These are phyloP conservation scores for Tragelaphus buxtoni DNA, from an alignment of 2,113 vertebrate species.

Conservation along the genomic window DNA sequence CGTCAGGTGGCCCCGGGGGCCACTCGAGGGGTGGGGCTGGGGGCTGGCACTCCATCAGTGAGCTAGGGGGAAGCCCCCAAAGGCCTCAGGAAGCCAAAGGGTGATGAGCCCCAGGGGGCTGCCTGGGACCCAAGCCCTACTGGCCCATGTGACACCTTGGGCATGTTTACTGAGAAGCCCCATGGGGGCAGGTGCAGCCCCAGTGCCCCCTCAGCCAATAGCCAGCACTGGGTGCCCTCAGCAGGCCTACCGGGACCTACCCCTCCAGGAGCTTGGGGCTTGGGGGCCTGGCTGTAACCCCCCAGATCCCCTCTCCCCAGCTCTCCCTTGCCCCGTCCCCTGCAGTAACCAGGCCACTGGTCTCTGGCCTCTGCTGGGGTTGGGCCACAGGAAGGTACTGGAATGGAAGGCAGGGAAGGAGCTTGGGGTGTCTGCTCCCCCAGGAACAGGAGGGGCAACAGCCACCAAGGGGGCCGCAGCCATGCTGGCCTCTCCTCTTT, in stretches of 20 bases:
- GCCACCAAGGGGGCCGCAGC: background rate
- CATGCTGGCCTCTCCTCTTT: fast-evolving
- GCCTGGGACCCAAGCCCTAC: background rate
- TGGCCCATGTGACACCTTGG: background rate
- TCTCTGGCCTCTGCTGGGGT: background rate
- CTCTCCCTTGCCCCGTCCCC: fast-evolving
- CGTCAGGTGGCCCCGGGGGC: fast-evolving
- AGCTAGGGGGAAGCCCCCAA: background rate
- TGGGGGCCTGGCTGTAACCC: background rate
- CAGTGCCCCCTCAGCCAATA: too few relatives aligned
- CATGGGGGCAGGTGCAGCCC: background rate
- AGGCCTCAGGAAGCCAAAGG: background rate
- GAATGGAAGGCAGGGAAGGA: background rate
- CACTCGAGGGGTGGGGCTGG: fast-evolving
- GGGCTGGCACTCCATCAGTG: fast-evolving
- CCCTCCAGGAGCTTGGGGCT: background rate
- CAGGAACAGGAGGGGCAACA: background rate
- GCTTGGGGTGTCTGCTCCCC: background rate
- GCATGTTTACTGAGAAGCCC: background rate
- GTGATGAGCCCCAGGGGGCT: background rate
- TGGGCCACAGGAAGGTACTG: background rate
- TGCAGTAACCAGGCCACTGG: background rate
- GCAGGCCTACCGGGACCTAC: background rate
- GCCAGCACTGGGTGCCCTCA: background rate
- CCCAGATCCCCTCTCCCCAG: background rate